phyloP scores from a whole-genome alignment of 2,113 vertebrate species.

The Alexandromys fortis region DNA sequence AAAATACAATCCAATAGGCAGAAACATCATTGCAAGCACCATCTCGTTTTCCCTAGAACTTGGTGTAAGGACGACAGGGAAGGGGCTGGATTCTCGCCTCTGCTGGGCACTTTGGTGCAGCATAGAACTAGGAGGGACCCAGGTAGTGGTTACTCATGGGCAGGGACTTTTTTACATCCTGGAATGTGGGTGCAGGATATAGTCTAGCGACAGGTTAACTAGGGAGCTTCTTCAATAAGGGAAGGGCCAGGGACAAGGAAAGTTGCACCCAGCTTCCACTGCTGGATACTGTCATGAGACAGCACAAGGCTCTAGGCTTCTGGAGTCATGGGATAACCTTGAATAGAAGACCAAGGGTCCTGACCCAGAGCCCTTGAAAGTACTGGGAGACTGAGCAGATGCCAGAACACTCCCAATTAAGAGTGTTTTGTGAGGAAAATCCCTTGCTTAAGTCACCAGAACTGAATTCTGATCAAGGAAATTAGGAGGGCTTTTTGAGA shows the following conservation, averaged over 20 bases:
- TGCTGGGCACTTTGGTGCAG: neutral
- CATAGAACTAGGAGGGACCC: neutral
- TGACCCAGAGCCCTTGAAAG: neutral
- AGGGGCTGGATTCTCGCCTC: neutral
- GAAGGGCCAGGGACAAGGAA: neutral
- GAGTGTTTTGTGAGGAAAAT: neutral
- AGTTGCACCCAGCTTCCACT: neutral
- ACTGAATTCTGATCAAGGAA: constrained; percentile 9
- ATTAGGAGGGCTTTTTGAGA: neutral
- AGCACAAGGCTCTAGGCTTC: neutral
- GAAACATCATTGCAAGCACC: neutral
- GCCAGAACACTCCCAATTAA: neutral
- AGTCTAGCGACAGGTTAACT: neutral
- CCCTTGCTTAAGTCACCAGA: neutral
- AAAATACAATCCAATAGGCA: neutral
- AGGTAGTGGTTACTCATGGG: neutral
- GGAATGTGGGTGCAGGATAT: neutral
- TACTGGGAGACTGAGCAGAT: neutral
- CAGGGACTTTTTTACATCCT: constrained; percentile 4
- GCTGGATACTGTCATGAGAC: neutral
- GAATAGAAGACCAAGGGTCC: neutral
- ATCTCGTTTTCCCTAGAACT: neutral
- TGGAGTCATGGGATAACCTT: neutral
- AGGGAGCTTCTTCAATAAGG: neutral
- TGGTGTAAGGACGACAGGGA: neutral